Percentiles rank a stretch among this genome's conserved stretches.
Conservation (phyloP, 1,140 invertebrate species). For the Manduca sexta region DNA sequence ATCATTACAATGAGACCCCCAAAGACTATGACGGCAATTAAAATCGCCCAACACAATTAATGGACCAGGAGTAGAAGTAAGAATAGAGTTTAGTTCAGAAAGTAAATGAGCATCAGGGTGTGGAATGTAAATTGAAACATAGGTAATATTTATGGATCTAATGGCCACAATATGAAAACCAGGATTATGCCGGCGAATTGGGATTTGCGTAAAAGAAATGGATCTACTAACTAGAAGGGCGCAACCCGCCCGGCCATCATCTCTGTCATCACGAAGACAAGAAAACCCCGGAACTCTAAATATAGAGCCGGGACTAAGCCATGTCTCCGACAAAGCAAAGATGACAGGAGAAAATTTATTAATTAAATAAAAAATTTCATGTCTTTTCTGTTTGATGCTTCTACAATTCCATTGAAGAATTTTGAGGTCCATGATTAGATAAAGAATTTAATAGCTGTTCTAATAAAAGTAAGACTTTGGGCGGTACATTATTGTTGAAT, state of each 20-base stretch:
- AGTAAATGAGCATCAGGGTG: neutral
- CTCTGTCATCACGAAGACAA: conserved; percentile 21
- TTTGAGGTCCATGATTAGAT: neutral
- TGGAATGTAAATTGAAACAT: too few species aligned
- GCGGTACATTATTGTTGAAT: neutral
- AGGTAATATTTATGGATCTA: too few species aligned
- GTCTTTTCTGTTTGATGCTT: conserved; percentile 3
- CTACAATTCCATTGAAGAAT: conserved; percentile 4
- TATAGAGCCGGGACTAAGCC: conserved; percentile 6
- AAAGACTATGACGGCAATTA: too few species aligned
- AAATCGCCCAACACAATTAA: neutral
- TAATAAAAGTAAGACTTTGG: neutral
- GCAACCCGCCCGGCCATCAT: conserved; percentile 15
- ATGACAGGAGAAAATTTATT: neutral
- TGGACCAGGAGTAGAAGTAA: neutral
- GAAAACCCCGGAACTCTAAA: conserved; percentile 14
- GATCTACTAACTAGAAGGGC: conserved; percentile 4
- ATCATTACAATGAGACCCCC: neutral
- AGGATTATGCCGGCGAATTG: too few species aligned
- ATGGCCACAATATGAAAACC: too few species aligned
- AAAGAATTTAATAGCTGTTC: neutral
- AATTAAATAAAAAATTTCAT: conserved; percentile 1
- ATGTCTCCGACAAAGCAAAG: conserved; percentile 5
- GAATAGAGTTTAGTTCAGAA: neutral
- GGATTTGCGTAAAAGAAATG: too few species aligned